Percentiles rank a stretch among this genome's conserved stretches.
Conservation (phyloP, 2,888 invertebrate genomes). For the Drosophila rellima region DNA sequence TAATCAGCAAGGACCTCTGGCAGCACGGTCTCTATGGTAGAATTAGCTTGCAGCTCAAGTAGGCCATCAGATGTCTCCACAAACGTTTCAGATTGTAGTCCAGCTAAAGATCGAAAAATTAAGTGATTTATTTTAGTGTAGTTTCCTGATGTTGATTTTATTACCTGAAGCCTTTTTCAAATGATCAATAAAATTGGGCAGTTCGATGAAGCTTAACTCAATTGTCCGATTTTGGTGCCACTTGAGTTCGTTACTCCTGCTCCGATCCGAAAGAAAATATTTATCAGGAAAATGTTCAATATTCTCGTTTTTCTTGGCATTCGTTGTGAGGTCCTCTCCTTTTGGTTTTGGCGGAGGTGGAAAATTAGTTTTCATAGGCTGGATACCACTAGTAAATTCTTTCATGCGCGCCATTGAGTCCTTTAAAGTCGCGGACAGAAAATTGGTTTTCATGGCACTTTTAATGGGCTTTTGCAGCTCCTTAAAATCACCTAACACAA, state of each 20-base stretch:
- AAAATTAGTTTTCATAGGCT: constrained; percentile 1
- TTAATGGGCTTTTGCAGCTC: neutral
- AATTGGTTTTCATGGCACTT: neutral
- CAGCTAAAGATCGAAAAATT: constrained; percentile 85
- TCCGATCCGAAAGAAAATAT: constrained; percentile 53
- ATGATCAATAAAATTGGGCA: constrained; percentile 72
- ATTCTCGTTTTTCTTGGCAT: neutral
- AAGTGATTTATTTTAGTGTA: neutral
- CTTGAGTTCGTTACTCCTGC: constrained; percentile 49
- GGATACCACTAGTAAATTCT: constrained; percentile 3
- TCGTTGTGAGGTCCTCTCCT: neutral
- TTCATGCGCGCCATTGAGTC: constrained; percentile 35
- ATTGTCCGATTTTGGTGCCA: constrained; percentile 14
- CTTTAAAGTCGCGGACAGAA: neutral
- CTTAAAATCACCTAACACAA: constrained; percentile 5
- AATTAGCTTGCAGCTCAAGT: constrained; percentile 86
- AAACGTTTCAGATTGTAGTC: constrained; percentile 88
- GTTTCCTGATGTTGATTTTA: neutral
- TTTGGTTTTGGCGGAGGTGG: constrained; percentile 1
- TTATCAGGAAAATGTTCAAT: constrained; percentile 24
- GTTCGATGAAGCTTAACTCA: constrained; percentile 27
- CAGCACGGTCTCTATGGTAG: constrained; percentile 87
- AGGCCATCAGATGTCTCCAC: constrained; percentile 85
- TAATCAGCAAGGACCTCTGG: constrained; percentile 86
- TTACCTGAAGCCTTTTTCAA: constrained; percentile 77